phyloP scores from a whole-genome alignment of 2,797 vertebrate species.

The Amniataba percoides region DNA sequence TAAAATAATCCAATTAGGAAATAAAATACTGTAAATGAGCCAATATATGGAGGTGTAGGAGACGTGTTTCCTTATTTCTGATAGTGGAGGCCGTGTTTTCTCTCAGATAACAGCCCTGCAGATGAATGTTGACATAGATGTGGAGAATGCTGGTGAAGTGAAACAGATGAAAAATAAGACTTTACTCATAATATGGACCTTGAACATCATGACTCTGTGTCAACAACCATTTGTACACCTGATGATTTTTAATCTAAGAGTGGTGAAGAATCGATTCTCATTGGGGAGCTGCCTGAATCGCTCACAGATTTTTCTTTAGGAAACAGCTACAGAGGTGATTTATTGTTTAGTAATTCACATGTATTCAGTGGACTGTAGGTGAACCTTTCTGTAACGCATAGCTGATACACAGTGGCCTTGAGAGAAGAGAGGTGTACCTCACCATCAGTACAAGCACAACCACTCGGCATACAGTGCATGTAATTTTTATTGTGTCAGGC shows the following conservation, averaged over 20 bases:
- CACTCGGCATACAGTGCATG: not conserved
- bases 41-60: constrained; percentile 2
- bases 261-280: not conserved
- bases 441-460: not conserved
- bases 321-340: constrained; percentile 9
- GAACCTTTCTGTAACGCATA: not conserved
- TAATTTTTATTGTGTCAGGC: constrained; percentile 9
- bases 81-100: not conserved
- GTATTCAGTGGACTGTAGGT: not conserved
- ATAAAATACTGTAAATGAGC: constrained; percentile 6
- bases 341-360: constrained; percentile 1
- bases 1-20: constrained; percentile 29
- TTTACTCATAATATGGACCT: too few relatives aligned
- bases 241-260: constrained; percentile 31
- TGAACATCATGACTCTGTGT: constrained; percentile 14
- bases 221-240: constrained; percentile 40
- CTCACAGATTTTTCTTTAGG: not conserved
- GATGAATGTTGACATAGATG: not conserved
- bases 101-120: constrained; percentile 6
- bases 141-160: not conserved
- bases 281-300: too few relatives aligned
- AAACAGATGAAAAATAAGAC: not conserved
- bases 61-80: not conserved
- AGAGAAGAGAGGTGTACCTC: constrained; percentile 5
- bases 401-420: not conserved